phyloP scores from a whole-genome alignment of 1,140 invertebrate genomes.

The Orius laevigatus region DNA sequence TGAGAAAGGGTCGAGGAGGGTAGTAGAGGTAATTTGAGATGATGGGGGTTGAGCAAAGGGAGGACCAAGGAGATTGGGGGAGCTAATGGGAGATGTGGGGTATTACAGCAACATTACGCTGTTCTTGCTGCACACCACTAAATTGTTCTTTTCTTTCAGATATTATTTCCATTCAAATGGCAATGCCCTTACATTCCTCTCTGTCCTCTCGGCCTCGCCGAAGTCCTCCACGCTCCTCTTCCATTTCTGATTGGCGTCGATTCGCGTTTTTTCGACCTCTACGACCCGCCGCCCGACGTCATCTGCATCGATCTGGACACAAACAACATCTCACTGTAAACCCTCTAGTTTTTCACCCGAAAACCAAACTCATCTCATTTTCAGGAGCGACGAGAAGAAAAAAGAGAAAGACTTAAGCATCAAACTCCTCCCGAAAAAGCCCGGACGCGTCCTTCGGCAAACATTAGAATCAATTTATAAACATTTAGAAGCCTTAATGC shows the following conservation, averaged over 20 bases:
- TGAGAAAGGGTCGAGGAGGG: too few species aligned
- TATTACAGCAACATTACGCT: not conserved
- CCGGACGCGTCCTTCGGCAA: conserved; percentile 58
- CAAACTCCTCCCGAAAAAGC: conserved; percentile 79
- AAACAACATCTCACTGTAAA: conserved; percentile 61
- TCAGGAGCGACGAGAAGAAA: conserved; percentile 55
- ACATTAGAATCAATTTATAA: conserved; percentile 51
- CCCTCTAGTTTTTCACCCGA: conserved; percentile 14
- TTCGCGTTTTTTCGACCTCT: conserved; percentile 93
- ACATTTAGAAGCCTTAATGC: conserved; percentile 30
- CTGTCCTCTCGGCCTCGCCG: conserved; percentile 75
- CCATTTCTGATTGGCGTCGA: conserved; percentile 95
- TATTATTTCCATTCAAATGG: conserved; percentile 99
- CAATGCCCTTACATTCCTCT: conserved; percentile 98
- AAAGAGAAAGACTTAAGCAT: conserved; percentile 58
- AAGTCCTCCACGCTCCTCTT: conserved; percentile 85
- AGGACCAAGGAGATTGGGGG: too few species aligned
- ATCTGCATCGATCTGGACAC: conserved; percentile 97
- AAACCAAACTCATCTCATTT: conserved; percentile 11
- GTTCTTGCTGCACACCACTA: not conserved
- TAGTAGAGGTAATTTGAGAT: too few species aligned
- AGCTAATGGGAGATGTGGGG: too few species aligned
- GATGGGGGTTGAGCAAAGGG: too few species aligned
- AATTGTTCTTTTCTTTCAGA: conserved; percentile 26
- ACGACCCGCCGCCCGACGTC: conserved; percentile 90